Percentiles rank a stretch among this genome's conserved stretches.
Conservation (phyloP, 1,140 invertebrate species). For the Zaprionus ghesquierei region DNA sequence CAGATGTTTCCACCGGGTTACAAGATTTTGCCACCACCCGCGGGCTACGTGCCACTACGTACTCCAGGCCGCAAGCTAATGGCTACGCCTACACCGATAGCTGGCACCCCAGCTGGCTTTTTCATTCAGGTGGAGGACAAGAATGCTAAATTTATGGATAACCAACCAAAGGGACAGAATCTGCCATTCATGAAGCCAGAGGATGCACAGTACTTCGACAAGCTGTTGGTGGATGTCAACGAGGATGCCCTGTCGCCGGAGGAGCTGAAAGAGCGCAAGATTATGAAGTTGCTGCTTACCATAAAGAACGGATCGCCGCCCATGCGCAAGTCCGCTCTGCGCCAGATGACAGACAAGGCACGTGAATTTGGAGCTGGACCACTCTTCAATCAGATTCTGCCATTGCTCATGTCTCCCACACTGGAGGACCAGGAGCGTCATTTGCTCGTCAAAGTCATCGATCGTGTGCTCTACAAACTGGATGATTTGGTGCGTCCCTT, state of each 20-base stretch:
- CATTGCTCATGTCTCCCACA: slow-evolving; percentile 99
- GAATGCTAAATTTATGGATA: slow-evolving; percentile 94
- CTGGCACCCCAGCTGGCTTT: slow-evolving; percentile 96
- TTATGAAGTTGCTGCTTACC: slow-evolving; percentile 99
- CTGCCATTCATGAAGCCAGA: slow-evolving; percentile 99
- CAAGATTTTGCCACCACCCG: slow-evolving; percentile 97
- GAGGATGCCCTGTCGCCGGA: slow-evolving; percentile 97
- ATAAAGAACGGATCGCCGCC: slow-evolving; percentile 99
- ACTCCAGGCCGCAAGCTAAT: slow-evolving; percentile 98
- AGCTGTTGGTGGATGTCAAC: slow-evolving; percentile 98
- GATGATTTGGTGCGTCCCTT: slow-evolving; percentile 99
- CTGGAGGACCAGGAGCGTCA: slow-evolving; percentile 99
- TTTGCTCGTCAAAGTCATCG: slow-evolving; percentile 99
- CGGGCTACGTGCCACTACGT: slow-evolving; percentile 97
- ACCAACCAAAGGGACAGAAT: slow-evolving; percentile 96
- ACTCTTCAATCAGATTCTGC: slow-evolving; percentile 99
- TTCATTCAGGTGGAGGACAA: slow-evolving; percentile 95
- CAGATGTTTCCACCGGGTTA: slow-evolving; percentile 98
- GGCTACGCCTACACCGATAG: slow-evolving; percentile 98
- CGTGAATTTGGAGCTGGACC: slow-evolving; percentile 99
- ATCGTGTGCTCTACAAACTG: slow-evolving; percentile 98
- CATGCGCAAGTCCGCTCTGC: slow-evolving; percentile 98
- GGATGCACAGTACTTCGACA: slow-evolving; percentile 99
- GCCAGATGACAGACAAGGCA: slow-evolving; percentile 99
- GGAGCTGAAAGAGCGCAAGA: slow-evolving; percentile 99